phyloP scores from a whole-genome alignment of 2,888 invertebrate species.

The Stramonita haemastoma region DNA sequence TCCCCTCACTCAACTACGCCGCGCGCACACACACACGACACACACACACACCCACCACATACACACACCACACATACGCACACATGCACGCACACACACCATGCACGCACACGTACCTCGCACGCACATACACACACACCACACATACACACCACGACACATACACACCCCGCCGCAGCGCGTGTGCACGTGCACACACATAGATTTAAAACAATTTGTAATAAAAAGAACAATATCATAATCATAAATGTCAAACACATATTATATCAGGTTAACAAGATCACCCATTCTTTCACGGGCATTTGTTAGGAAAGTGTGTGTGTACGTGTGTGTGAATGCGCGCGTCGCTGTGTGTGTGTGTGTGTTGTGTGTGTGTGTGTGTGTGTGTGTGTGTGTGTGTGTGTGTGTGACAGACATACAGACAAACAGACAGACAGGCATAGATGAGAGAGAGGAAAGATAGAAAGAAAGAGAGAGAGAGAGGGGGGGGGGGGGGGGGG shows the following conservation, averaged over 20 bases:
- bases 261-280: background rate
- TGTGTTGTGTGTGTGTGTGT: constrained; percentile 3
- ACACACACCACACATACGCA: too few relatives aligned
- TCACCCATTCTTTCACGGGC: too few relatives aligned
- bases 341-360: constrained; percentile 6
- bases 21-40: too few relatives aligned
- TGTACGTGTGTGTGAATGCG: constrained; percentile 15
- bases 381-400: constrained; percentile 16
- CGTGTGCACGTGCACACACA: background rate
- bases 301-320: too few relatives aligned
- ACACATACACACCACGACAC: background rate
- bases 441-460: too few relatives aligned
- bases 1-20: background rate
- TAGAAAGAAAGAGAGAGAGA: too few relatives aligned
- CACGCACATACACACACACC: background rate
- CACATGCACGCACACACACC: too few relatives aligned
- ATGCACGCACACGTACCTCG: background rate
- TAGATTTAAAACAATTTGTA: background rate
- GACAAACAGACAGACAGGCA: too few relatives aligned
- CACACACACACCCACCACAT: too few relatives aligned
- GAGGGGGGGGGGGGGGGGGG: too few relatives aligned
- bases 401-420: background rate
- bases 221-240: background rate
- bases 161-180: background rate
- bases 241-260: background rate